Evolutionary conservation across 2,113 vertebrate genomes (phyloP), one percentile per base, ranked within the genome.

Genomic region (Chelonoidis abingdonii): DNA sequence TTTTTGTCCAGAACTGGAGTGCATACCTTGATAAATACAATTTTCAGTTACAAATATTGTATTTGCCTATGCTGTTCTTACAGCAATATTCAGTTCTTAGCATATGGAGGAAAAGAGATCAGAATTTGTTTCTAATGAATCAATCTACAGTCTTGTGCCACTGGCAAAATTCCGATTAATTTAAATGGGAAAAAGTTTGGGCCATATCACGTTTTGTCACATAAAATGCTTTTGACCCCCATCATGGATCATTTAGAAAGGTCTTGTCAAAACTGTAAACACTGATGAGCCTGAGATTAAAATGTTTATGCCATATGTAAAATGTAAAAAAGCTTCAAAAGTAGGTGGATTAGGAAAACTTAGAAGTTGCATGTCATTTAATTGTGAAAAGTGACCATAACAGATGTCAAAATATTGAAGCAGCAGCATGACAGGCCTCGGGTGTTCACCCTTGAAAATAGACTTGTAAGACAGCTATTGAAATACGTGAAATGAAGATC

Each of bases 361-460:
- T 80, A 69, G 89, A 94, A 93, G 84, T 25, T 82, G 24, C 1
- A 2, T 92, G 84, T 87, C 83, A 89, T 86, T 96, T 92, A 86
- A 86, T 90, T 84, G 76, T 89, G 88, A 93, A 94, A 97, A 97
- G 62, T 65, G 3, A 81, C 84, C 86, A 90, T 80, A 93, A 52
- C 83, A 93, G 82, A 86, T 88, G 78, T 94, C 94, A 96, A 69
- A 93, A 86, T 83, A 94, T 84, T 90, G 93, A 91, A 96, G 84
- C 49, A 96, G 76, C 83, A 91, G 50, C 69, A 90, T 89, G 94
- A 94, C 80, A 93, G 47, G 54, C 47, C 52, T 93, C 90, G 76
- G 76, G 92, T 94, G 50, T 41, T 91, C 96, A 89, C 4, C 62
- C 31, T 56, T 56, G 56, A 92, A 93, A 95, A 87, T 56, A 89